Evolutionary conservation across 2,888 invertebrate genomes (phyloP), one percentile per base, ranked within the genome.

Genomic region (Shargacucullia verbasci): DNA sequence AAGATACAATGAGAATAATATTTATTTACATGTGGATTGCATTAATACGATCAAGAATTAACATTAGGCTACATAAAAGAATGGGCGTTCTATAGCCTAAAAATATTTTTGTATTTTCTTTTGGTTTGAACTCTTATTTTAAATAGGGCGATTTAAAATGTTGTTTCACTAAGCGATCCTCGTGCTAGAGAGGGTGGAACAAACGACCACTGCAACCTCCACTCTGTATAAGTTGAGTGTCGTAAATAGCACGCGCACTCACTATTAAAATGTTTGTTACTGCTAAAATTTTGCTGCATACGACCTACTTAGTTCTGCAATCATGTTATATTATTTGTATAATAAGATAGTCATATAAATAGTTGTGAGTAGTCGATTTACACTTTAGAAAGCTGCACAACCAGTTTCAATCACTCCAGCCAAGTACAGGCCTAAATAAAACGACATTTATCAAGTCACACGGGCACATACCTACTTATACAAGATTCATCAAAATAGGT

Each of bases 181-280:
- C 34, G 15, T 31, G 52, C 38, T 29, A 13, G 45, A 40, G 66
- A 49, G 70, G 57, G 59, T 41, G 66, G 57, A 48, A 72, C 53
- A 59, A 62, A 70, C 66, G 55, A 60, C 59, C 66, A 34, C 49
- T 35, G 37, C 50, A 44, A 53, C 57, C 35, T 50, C 54, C 34
- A 4, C 53, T 56, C 63, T 35, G 37, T 48, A 13, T 37, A 40
- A 15, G 39, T 63, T 14, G 43, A 68, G 59, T 55, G 61, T 52
- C 53, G 59, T 69, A 66, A 68, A 67, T 68, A 59, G 59, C 59
- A 72, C 54, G 48, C 56, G 56, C 52, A 52, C 54, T 27, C 25
- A 62, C 41, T 62, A 62, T 67, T 66, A 41, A 39, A 66, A 66
- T 57, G 61, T 49, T 66, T 62, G 44, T 56, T 61, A 38, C 56